Evolutionary conservation across 1,140 invertebrate genomes (phyloP).

Genomic region (Drosophila malerkotliana): DNA sequence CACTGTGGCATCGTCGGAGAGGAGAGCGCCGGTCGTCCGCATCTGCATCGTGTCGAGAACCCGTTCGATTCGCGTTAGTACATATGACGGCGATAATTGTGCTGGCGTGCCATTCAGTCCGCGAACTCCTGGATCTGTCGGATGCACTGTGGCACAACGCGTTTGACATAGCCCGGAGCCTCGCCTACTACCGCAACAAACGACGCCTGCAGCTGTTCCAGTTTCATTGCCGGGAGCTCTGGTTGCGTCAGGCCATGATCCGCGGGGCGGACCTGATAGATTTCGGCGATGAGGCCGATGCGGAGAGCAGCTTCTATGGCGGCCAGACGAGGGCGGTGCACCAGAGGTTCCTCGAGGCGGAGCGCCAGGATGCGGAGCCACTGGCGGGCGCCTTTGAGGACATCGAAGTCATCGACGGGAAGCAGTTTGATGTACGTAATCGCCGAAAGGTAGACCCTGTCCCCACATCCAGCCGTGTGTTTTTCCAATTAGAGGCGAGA

Average conservation of each 20-base stretch:
- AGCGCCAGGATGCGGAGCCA: conserved; percentile 28
- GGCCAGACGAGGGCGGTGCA: background rate
- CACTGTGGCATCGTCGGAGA: background rate
- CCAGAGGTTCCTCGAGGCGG: conserved; percentile 27
- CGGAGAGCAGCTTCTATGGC: conserved; percentile 46
- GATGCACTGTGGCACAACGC: conserved; percentile 70
- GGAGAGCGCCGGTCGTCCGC: conserved; percentile 18
- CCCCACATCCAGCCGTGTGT: background rate
- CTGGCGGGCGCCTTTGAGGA: conserved; percentile 30
- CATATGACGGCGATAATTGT: conserved; percentile 76
- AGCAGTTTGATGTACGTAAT: conserved; percentile 64
- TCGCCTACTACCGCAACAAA: conserved; percentile 62
- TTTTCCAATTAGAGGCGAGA: conserved; percentile 15
- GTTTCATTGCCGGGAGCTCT: conserved; percentile 59
- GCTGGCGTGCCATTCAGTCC: conserved; percentile 52
- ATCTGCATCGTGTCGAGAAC: conserved; percentile 42
- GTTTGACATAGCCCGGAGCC: conserved; percentile 57
- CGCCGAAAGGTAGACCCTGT: background rate
- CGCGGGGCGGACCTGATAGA: conserved; percentile 46
- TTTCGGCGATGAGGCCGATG: conserved; percentile 72
- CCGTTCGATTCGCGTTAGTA: conserved; percentile 40
- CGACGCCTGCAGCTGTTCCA: conserved; percentile 59
- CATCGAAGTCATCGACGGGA: conserved; percentile 69
- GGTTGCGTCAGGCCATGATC: conserved; percentile 64
- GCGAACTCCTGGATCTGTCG: conserved; percentile 68